These are phyloP conservation scores for Tachina lurida DNA, from an alignment of 2,888 invertebrate genomes.

Conservation along the genomic window DNA sequence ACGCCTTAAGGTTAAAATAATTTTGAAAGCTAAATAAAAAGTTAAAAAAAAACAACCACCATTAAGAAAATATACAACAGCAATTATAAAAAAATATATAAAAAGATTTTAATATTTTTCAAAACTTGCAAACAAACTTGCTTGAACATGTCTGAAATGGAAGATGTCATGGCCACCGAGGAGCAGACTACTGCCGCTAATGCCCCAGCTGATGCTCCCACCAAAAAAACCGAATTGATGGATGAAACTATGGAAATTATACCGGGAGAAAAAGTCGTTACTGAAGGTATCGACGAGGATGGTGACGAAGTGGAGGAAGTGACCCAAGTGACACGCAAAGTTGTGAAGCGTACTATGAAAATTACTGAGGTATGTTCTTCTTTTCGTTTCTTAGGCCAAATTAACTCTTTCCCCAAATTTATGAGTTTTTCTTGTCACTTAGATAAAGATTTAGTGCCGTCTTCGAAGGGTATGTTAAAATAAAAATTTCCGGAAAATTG, in stretches of 20 bases:
- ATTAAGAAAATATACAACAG: conserved; percentile 28
- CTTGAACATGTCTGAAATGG: conserved; percentile 81
- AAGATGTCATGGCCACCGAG: conserved; percentile 76
- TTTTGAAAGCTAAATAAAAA: conserved; percentile 57
- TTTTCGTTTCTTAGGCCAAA: background rate
- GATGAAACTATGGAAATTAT: conserved; percentile 73
- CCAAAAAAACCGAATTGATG: conserved; percentile 78
- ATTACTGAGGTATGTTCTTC: conserved; percentile 80
- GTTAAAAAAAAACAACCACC: conserved; percentile 26
- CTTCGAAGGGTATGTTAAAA: too few relatives aligned
- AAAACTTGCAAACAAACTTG: conserved; percentile 40
- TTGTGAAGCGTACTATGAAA: conserved; percentile 82
- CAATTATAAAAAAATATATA: conserved; percentile 13
- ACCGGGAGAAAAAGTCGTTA: conserved; percentile 79
- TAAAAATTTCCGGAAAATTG: too few relatives aligned
- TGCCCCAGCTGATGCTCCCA: conserved; percentile 64
- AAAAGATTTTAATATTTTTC: conserved; percentile 48
- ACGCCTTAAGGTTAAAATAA: conserved; percentile 40
- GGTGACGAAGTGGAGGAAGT: conserved; percentile 82
- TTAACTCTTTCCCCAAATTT: too few relatives aligned
- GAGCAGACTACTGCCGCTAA: conserved; percentile 73
- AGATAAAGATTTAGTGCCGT: too few relatives aligned
- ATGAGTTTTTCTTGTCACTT: too few relatives aligned
- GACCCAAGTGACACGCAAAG: conserved; percentile 81
- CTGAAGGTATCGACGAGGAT: conserved; percentile 81